Conservation (phyloP, 1,140 invertebrate genomes). For the Drosophila sproati region DNA sequence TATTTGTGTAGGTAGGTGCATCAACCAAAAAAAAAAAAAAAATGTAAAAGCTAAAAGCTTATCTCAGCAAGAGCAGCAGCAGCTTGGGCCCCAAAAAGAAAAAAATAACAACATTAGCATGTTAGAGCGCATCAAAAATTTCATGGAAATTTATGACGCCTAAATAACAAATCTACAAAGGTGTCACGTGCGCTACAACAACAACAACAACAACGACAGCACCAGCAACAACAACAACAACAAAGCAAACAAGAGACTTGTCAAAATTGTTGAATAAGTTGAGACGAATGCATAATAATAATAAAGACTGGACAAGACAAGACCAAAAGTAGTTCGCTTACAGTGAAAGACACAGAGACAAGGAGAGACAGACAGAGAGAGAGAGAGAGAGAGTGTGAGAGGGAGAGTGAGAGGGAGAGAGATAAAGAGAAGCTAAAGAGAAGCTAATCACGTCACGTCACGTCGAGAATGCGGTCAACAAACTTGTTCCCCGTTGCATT, state of each 20-base stretch:
- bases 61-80: constrained; percentile 15
- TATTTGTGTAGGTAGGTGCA: background rate
- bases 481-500: constrained; percentile 63
- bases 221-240: background rate
- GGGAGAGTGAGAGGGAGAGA: background rate
- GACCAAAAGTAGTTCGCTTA: constrained; percentile 20
- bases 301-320: constrained; percentile 4
- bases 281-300: constrained; percentile 69
- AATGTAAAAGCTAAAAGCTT: background rate
- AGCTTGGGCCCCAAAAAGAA: background rate
- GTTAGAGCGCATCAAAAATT: constrained; percentile 68
- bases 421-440: constrained; percentile 69
- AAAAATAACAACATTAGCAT: constrained; percentile 63
- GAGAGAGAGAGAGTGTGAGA: no score
- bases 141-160: constrained; percentile 77
- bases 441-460: constrained; percentile 58
- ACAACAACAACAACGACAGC: no score
- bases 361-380: no score
- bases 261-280: constrained; percentile 59
- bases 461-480: constrained; percentile 70
- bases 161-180: constrained; percentile 54
- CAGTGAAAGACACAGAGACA: no score
- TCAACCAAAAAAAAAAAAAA: background rate
- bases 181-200: constrained; percentile 68
- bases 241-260: constrained; percentile 46